Evolutionary conservation across 2,797 vertebrate genomes (phyloP).

Genomic region (Pygocentrus nattereri): DNA sequence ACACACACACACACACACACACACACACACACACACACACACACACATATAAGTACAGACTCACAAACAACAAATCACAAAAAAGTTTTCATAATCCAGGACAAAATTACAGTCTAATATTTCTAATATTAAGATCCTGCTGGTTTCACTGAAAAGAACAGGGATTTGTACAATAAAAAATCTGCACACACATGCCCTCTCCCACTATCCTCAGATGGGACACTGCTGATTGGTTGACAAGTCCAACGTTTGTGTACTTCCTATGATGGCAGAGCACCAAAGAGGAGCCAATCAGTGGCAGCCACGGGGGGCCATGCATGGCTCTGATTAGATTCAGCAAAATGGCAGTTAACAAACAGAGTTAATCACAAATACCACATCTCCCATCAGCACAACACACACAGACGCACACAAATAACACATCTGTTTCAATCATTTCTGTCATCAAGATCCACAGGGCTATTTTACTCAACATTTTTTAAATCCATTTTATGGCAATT

Average conservation of each 20-base stretch:
- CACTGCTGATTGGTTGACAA: slow-evolving; percentile 46
- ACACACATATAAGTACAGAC: too few relatives aligned
- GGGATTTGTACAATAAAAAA: slow-evolving; percentile 12
- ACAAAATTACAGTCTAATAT: too few relatives aligned
- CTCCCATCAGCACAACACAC: slow-evolving; percentile 26
- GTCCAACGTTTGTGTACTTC: slow-evolving; percentile 50
- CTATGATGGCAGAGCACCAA: slow-evolving; percentile 48
- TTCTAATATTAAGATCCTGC: too few relatives aligned
- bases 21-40: too few relatives aligned
- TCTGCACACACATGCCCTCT: not conserved
- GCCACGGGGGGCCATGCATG: slow-evolving; percentile 49
- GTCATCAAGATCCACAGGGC: slow-evolving; percentile 19
- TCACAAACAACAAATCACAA: too few relatives aligned
- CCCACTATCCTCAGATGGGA: slow-evolving; percentile 29
- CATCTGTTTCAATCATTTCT: slow-evolving; percentile 40
- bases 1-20: too few relatives aligned
- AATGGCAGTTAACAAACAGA: slow-evolving; percentile 51
- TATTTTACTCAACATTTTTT: slow-evolving; percentile 12
- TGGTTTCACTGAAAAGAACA: too few relatives aligned
- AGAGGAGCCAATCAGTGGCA: slow-evolving; percentile 61
- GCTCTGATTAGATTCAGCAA: slow-evolving; percentile 56
- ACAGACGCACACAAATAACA: slow-evolving; percentile 24
- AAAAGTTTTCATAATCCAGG: too few relatives aligned
- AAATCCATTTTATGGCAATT: not conserved
- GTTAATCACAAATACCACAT: slow-evolving; percentile 57